Conservation (phyloP, 2,797 vertebrate genomes). For the Cossypha polioptera region DNA sequence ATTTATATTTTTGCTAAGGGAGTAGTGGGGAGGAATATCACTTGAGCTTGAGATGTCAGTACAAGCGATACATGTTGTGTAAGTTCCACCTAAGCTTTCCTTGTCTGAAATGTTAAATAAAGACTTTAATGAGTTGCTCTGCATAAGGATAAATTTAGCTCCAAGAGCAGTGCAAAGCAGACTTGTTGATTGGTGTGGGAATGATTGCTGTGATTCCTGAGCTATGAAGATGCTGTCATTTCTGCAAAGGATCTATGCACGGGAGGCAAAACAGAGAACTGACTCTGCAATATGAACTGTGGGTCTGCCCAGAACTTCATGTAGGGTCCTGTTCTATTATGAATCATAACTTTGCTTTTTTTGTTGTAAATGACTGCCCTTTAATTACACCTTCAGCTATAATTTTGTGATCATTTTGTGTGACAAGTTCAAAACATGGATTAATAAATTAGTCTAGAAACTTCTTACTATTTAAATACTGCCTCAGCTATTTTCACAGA, state of each 20-base stretch:
- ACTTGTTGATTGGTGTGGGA: slow-evolving; percentile 1
- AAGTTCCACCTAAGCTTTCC: not conserved
- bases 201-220: not conserved
- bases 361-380: not conserved
- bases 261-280: not conserved
- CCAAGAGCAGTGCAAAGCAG: not conserved
- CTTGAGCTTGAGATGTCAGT: not conserved
- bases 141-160: slow-evolving; percentile 10
- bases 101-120: not conserved
- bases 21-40: not conserved
- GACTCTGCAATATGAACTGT: not conserved
- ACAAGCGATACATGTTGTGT: not conserved
- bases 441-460: not conserved
- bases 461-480: not conserved
- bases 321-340: not conserved
- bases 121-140: not conserved
- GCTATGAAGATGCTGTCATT: not conserved
- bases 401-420: not conserved
- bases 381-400: not conserved
- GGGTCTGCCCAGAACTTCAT: not conserved
- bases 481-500: not conserved
- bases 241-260: not conserved
- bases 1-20: not conserved
- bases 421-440: not conserved
- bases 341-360: not conserved